Percentiles rank a stretch among this genome's conserved stretches.
Conservation (phyloP, 2,888 invertebrate species). For the Tetragonula carbonaria region DNA sequence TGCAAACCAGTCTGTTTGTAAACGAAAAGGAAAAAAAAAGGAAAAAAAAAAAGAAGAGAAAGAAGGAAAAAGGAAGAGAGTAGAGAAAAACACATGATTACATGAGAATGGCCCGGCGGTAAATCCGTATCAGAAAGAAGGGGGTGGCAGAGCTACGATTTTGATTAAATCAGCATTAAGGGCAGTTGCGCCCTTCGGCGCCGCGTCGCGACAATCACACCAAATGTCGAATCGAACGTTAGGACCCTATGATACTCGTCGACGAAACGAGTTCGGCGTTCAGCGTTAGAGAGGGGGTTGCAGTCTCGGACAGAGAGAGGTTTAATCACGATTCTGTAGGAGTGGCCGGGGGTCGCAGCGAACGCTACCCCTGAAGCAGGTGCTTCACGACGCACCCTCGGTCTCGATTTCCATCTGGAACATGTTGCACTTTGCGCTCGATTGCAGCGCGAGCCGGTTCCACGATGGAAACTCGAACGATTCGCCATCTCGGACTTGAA, state of each 20-base stretch:
- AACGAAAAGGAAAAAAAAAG: neutral
- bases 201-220: conserved; percentile 78
- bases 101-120: conserved; percentile 19
- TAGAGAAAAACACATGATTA: conserved; percentile 26
- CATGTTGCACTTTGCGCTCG: conserved; percentile 80
- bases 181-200: conserved; percentile 67
- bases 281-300: neutral
- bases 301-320: conserved; percentile 38
- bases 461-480: neutral
- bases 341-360: conserved; percentile 38
- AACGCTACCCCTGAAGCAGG: conserved; percentile 49
- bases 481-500: neutral
- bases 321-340: conserved; percentile 69
- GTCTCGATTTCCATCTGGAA: conserved; percentile 70
- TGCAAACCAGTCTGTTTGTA: too few relatives aligned
- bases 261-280: conserved; percentile 28
- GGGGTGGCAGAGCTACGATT: conserved; percentile 65
- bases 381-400: conserved; percentile 54
- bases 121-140: conserved; percentile 32
- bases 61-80: neutral
- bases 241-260: conserved; percentile 54
- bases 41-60: neutral
- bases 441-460: conserved; percentile 69
- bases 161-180: conserved; percentile 83
- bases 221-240: conserved; percentile 79